Evolutionary conservation across 2,888 invertebrate genomes (phyloP), one percentile per base, ranked within the genome.

Genomic region (Eucera pruinosa): DNA sequence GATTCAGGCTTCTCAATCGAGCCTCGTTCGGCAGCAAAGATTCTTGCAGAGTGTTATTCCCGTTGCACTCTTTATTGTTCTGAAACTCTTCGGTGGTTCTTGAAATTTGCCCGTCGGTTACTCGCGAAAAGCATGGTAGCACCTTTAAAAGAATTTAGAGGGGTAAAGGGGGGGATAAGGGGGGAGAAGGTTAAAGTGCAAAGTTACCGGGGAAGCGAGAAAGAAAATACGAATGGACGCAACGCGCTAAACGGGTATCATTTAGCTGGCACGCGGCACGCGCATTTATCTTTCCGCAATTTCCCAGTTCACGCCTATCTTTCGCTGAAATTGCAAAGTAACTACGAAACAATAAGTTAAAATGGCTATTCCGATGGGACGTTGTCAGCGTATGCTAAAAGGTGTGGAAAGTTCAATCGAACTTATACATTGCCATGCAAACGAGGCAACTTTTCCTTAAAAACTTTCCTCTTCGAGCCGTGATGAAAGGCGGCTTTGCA

Each of bases 1-100:
- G 79, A 68, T 85, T 88, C 60, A 85, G 86, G 45, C 66, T 78
- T 27, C 54, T 89, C n/a, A 80, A 48, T 41, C 52, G 75, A 9
- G 83, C 74, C 18, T 86, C 85, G 50, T 85, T 85, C 4, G 94
- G 94, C 72, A 95, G 90, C 83, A 95, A 91, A 45, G 94, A 94
- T 89, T 95, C 95, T 87, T 96, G 96, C 83, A 95, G 94, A 1
- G 96, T 96, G 84, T 96, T 96, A 85, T 95, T 95, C 1, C 96
- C 96, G 87, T 96, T 96, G 91, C 96, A 96, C 65, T 95, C 94
- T 86, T 95, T 94, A 87, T 96, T 96, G 11, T 95, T 94, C 43
- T 94, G 93, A 91, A 94, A 93, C 85, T 94, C 94, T 72, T 93
- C 93, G 70, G 43, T 93, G 69, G 30, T 27, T 43, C 43, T 70